These are phyloP conservation scores for Elegia similella DNA, from an alignment of 2,888 invertebrate species.

Conservation along the genomic window DNA sequence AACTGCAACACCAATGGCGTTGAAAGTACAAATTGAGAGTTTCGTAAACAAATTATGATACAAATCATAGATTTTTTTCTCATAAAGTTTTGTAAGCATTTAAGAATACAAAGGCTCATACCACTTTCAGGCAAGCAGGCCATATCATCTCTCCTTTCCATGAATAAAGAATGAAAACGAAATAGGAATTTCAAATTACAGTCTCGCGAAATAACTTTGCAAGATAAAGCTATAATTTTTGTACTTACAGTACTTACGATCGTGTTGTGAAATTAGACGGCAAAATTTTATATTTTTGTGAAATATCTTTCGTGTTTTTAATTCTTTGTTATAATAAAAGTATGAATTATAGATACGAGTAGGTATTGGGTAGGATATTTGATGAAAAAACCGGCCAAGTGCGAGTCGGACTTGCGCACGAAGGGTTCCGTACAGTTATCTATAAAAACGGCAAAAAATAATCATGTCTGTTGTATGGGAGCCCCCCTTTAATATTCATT, in stretches of 20 bases:
- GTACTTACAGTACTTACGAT: background rate
- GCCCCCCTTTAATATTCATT: too few relatives aligned
- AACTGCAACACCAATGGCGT: too few relatives aligned
- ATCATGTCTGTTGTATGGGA: too few relatives aligned
- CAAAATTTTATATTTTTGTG: background rate
- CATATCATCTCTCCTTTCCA: background rate
- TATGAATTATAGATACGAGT: too few relatives aligned
- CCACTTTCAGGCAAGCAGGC: background rate
- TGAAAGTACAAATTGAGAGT: too few relatives aligned
- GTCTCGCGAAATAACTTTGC: slow-evolving; percentile 6
- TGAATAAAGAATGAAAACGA: slow-evolving; percentile 6
- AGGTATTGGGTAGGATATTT: too few relatives aligned
- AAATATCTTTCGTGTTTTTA: background rate
- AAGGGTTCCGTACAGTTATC: too few relatives aligned
- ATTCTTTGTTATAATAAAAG: background rate
- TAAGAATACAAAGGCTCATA: background rate
- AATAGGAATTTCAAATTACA: slow-evolving; percentile 8
- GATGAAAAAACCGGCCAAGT: too few relatives aligned
- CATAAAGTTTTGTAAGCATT: background rate
- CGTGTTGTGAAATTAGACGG: slow-evolving; percentile 3
- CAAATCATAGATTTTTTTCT: too few relatives aligned
- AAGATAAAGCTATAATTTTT: slow-evolving; percentile 6
- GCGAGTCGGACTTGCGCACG: too few relatives aligned
- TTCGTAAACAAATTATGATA: too few relatives aligned
- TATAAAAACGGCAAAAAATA: too few relatives aligned